A percentile compares a stretch with the other conserved stretches of the same genome.
These are phyloP conservation scores for Torymus texanus DNA, from an alignment of 2,888 invertebrate genomes.

Conservation along the genomic window DNA sequence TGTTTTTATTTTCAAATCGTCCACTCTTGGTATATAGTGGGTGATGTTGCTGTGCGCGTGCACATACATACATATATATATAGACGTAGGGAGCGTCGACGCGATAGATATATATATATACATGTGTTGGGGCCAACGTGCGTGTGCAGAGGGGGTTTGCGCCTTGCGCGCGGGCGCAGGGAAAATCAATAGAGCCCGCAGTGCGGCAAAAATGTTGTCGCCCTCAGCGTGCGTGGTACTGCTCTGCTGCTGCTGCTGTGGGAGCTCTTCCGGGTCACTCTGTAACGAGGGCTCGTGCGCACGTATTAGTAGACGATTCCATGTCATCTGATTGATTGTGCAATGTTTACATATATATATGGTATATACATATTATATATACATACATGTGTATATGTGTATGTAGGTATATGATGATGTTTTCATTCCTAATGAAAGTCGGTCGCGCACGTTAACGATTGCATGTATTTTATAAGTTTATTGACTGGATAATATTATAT, in stretches of 20 bases:
- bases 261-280: constrained; percentile 38
- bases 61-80: background rate
- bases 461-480: too few relatives aligned
- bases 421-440: too few relatives aligned
- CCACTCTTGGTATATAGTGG: background rate
- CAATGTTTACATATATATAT: too few relatives aligned
- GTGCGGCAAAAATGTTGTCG: constrained; percentile 73
- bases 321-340: too few relatives aligned
- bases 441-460: too few relatives aligned
- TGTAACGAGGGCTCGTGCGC: background rate
- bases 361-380: too few relatives aligned
- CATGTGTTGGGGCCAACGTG: background rate
- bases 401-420: too few relatives aligned
- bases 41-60: constrained; percentile 3
- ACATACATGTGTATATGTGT: too few relatives aligned
- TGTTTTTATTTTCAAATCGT: constrained; percentile 28
- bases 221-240: constrained; percentile 41
- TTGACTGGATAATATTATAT: too few relatives aligned
- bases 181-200: constrained; percentile 75
- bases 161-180: constrained; percentile 39
- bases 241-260: background rate
- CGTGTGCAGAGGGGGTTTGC: constrained; percentile 16
- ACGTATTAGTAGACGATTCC: background rate
- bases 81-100: background rate
- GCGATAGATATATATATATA: background rate